Evolutionary conservation across 2,113 vertebrate genomes (phyloP).

Genomic region (Sminthopsis crassicaudata): DNA sequence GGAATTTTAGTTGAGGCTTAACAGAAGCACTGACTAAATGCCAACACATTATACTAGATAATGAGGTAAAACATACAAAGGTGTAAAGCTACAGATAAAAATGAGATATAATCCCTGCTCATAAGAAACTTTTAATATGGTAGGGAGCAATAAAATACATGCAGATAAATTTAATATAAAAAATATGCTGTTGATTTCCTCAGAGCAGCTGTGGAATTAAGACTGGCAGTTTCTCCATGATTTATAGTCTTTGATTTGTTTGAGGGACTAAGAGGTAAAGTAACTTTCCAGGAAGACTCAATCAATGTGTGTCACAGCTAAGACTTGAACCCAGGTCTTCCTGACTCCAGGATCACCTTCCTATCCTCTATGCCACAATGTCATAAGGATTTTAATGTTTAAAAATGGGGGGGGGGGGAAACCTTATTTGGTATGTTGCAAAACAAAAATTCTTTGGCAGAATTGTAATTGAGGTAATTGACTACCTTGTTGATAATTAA

Average conservation of each 20-base stretch:
- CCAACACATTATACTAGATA: not conserved
- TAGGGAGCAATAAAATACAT: not conserved
- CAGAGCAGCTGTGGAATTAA: not conserved
- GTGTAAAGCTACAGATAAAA: not conserved
- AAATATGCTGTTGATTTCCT: not conserved
- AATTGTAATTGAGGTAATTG: conserved; percentile 52
- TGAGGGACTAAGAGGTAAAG: not conserved
- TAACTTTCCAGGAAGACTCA: not conserved
- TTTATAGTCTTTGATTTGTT: not conserved
- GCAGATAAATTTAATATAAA: not conserved
- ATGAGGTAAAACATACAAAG: not conserved
- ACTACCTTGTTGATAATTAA: conserved; percentile 65
- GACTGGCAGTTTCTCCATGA: not conserved
- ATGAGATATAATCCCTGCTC: not conserved
- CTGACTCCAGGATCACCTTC: not conserved
- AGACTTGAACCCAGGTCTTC: not conserved
- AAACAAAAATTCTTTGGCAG: conserved; percentile 31
- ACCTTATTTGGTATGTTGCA: conserved; percentile 33
- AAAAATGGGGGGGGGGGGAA: conserved; percentile 2
- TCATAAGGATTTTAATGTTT: not conserved
- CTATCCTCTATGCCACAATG: not conserved
- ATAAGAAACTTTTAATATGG: not conserved
- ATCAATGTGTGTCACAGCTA: not conserved
- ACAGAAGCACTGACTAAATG: not conserved
- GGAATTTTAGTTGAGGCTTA: not conserved